Percentiles rank a stretch among this genome's conserved stretches.
Evolutionary conservation across 2,888 invertebrate species (phyloP).

Genomic region (Pheosia gnoma): DNA sequence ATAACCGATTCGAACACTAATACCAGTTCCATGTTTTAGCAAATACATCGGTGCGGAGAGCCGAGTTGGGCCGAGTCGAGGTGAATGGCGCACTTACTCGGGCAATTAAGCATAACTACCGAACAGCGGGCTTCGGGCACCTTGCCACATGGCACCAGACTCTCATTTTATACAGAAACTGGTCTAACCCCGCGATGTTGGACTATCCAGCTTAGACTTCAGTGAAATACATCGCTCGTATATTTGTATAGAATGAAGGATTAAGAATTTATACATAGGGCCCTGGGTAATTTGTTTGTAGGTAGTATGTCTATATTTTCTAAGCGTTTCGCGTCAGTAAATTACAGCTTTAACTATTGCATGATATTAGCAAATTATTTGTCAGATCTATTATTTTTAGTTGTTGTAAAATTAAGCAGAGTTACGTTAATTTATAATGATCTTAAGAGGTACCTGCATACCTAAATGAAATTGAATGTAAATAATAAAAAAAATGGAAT

Average conservation of each 20-base stretch:
- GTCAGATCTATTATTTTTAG: not conserved
- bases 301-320: not conserved
- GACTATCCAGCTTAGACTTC: conserved; percentile 32
- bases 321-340: not conserved
- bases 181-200: conserved; percentile 43
- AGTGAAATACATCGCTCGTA: conserved; percentile 25
- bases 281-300: not conserved
- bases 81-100: conserved; percentile 55
- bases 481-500: no score
- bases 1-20: conserved; percentile 38
- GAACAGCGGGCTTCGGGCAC: conserved; percentile 60
- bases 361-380: not conserved
- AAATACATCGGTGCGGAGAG: conserved; percentile 50
- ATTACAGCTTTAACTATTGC: not conserved
- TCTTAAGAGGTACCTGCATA: no score
- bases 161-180: conserved; percentile 55
- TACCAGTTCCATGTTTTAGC: conserved; percentile 48
- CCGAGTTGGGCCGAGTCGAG: conserved; percentile 52
- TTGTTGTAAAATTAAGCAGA: no score
- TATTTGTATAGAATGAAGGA: conserved; percentile 17
- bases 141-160: conserved; percentile 67
- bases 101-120: conserved; percentile 64
- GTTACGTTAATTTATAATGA: no score
- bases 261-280: conserved; percentile 15
- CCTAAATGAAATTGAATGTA: no score